Evolutionary conservation across 2,113 vertebrate genomes (phyloP), one percentile per base, ranked within the genome.

Genomic region (Corythornis madagascariensis): DNA sequence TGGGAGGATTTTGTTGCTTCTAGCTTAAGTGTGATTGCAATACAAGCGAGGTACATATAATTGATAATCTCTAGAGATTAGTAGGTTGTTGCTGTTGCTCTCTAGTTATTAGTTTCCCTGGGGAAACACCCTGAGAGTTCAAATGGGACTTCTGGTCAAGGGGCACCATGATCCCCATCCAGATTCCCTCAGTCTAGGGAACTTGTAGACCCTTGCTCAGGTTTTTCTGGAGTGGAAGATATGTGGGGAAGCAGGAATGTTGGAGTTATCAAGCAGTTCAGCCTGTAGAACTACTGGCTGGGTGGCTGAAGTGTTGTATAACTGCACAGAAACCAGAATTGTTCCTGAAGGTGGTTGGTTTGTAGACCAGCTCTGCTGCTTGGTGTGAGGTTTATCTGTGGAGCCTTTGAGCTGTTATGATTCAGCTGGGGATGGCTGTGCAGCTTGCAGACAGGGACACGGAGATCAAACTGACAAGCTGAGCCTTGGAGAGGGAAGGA

Each of bases 281-380:
- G 69, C 90, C 55, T 88, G 95, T 89, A 25, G 38, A 71, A 80
- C 88, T 40, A 48, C 88, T 77, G 88, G 79, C 56, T 77, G 21
- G n/a, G 81, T 94, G 75, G 22, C 70, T 87, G 63, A 7, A 57
- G 84, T 40, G 45, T 89, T 93, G 87, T 88, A 69, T 82, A 89
- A 82, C 94, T 95, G 92, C 75, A 60, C 75, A 91, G 92, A 92
- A 96, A 95, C 92, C 90, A 85, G 88, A 63, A 28, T 56, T 67
- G 88, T 83, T 92, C 66, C 29, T 11, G 6, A 63, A 72, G 75
- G 82, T 88, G 89, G 89, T 70, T 92, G 82, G 88, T 94, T 92
- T 94, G 85, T 66, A 92, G 93, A 92, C 93, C 43, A 91, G 95
- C 94, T 95, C 64, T 91, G 76, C 93, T 92, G 28, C 90, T 94